Evolutionary conservation across 92 coral and sea anemone genomes (phyloP).

Genomic region (Bergia puertoricense): DNA sequence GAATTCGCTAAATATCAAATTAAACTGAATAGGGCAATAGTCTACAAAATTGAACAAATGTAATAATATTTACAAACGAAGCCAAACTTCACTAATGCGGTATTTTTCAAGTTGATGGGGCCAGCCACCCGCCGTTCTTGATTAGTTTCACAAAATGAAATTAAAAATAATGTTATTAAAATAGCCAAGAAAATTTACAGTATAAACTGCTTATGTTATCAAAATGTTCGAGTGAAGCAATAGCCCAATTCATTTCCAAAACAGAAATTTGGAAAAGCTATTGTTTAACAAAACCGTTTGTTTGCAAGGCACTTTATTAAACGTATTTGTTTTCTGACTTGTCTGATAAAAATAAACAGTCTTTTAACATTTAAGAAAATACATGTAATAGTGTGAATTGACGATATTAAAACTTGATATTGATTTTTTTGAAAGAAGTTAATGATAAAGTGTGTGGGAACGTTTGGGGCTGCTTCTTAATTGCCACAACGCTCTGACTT

Average conservation of each 20-base stretch:
- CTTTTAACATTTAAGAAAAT: constrained; percentile 7
- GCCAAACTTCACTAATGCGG: neutral
- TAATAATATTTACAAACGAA: constrained; percentile 1
- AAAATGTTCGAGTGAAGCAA: neutral
- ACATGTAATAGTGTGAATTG: neutral
- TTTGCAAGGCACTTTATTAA: constrained; percentile 31
- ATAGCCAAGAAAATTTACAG: neutral
- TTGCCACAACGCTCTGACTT: neutral
- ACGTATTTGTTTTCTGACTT: constrained; percentile 20
- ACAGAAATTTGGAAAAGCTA: constrained; percentile 8
- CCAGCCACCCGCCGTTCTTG: neutral
- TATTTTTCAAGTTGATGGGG: neutral
- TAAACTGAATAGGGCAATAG: neutral
- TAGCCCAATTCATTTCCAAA: constrained; percentile 6
- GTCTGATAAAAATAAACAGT: constrained; percentile 29
- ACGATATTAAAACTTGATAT: neutral
- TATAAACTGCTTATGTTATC: constrained; percentile 29
- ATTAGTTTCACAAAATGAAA: constrained; percentile 3
- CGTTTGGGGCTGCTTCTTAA: neutral
- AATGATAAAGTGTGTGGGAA: neutral
- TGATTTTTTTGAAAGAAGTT: neutral
- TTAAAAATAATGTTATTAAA: neutral
- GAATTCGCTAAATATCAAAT: constrained; percentile 1
- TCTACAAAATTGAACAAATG: neutral
- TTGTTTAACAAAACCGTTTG: constrained; percentile 35